A percentile compares a stretch with the other conserved stretches of the same genome.
Evolutionary conservation across 1,140 invertebrate genomes (phyloP).

Genomic region (Archivesica marissinica): DNA sequence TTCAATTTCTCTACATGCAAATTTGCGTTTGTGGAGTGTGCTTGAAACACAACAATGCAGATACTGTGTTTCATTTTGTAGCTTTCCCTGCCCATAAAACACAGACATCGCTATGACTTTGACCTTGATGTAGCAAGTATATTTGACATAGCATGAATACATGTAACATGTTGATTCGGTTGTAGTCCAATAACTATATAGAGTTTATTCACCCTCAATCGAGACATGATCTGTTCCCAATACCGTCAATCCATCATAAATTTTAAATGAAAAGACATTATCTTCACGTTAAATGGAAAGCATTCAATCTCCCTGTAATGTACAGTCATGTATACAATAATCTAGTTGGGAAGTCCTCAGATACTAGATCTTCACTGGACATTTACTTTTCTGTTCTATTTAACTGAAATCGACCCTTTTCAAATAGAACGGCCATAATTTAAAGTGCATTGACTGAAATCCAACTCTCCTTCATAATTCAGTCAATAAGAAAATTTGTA

Average conservation of each 20-base stretch:
- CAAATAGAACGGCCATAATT: constrained; percentile 3
- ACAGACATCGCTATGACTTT: too few species aligned
- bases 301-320: not conserved
- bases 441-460: not conserved
- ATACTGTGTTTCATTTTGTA: too few species aligned
- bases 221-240: too few species aligned
- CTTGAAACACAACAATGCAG: too few species aligned
- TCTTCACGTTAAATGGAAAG: not conserved
- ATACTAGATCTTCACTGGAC: not conserved
- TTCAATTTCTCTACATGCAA: too few species aligned
- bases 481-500: constrained; percentile 25
- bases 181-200: too few species aligned
- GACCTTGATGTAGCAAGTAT: too few species aligned
- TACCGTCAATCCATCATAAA: not conserved
- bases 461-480: not conserved
- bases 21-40: too few species aligned
- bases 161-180: too few species aligned
- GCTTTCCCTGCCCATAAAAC: too few species aligned
- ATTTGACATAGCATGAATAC: too few species aligned
- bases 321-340: constrained; percentile 3
- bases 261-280: not conserved
- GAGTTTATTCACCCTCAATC: too few species aligned
- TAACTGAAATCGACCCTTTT: constrained; percentile 5
- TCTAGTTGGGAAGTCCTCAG: not conserved
- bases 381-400: not conserved